phyloP scores from a whole-genome alignment of 2,113 vertebrate genomes.

The Tiliqua scincoides region DNA sequence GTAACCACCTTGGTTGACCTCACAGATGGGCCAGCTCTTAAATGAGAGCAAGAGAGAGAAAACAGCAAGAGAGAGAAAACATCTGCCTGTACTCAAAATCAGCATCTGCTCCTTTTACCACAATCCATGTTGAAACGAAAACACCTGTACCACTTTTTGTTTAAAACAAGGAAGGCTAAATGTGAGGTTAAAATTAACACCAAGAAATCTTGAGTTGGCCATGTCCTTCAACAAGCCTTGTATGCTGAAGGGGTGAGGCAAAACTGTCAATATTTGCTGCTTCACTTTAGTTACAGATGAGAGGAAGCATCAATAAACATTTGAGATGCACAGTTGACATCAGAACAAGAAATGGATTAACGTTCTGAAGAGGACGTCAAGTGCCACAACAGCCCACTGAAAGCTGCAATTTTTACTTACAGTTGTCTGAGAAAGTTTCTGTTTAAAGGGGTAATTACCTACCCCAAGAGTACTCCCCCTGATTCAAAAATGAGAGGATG shows the following conservation, averaged over 20 bases:
- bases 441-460: too few species aligned
- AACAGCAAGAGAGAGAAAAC: background rate
- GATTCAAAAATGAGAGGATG: too few species aligned
- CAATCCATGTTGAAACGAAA: slow-evolving; percentile 23
- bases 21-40: too few species aligned
- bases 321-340: background rate
- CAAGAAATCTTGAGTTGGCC: background rate
- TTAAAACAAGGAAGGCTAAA: background rate
- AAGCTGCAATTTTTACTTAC: background rate
- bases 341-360: background rate
- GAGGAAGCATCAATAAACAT: background rate
- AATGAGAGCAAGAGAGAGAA: background rate
- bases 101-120: background rate
- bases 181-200: background rate
- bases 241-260: background rate
- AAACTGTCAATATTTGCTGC: slow-evolving; percentile 13
- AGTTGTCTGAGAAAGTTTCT: background rate
- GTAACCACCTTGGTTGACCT: too few species aligned
- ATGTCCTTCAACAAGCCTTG: background rate
- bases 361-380: background rate
- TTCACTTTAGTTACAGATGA: background rate
- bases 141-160: slow-evolving; percentile 11
- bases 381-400: background rate
- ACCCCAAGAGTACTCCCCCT: background rate
- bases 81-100: background rate